Conservation (phyloP, 2,113 vertebrate genomes). For the Larimichthys crocea region DNA sequence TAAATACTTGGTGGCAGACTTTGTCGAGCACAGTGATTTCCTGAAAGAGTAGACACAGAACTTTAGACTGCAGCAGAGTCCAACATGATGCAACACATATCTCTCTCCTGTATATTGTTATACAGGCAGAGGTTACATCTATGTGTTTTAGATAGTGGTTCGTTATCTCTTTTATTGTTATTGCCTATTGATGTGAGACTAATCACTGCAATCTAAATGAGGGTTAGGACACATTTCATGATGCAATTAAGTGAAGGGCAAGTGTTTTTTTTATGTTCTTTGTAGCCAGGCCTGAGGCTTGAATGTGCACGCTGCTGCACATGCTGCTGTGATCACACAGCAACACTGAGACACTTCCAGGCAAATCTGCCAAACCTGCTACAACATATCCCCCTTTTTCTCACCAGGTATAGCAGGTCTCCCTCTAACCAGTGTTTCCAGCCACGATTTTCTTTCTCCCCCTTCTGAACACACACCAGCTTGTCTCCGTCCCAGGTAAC, state of each 20-base stretch:
- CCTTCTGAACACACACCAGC: conserved; percentile 92
- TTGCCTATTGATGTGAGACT: conserved; percentile 2
- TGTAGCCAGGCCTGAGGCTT: background rate
- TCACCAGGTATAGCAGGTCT: conserved; percentile 91
- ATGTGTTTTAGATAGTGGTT: background rate
- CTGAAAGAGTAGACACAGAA: conserved; percentile 78
- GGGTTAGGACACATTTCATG: background rate
- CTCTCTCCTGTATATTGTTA: background rate
- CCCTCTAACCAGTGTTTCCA: conserved; percentile 98
- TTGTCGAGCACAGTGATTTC: conserved; percentile 90
- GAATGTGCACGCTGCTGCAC: background rate
- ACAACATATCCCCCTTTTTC: conserved; percentile 23
- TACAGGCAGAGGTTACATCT: background rate
- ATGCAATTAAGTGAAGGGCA: too few relatives aligned
- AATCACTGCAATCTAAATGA: background rate
- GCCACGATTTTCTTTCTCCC: conserved; percentile 94
- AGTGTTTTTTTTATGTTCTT: background rate
- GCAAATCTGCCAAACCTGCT: background rate
- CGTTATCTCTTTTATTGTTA: conserved; percentile 30
- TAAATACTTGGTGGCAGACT: conserved; percentile 92
- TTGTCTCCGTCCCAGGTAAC: conserved; percentile 94
- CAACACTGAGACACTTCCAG: background rate
- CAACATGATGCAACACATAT: conserved; percentile 37
- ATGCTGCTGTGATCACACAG: too few relatives aligned
- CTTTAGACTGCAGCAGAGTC: conserved; percentile 57